phyloP scores from a whole-genome alignment of 2,113 vertebrate species.

The Junco hyemalis region DNA sequence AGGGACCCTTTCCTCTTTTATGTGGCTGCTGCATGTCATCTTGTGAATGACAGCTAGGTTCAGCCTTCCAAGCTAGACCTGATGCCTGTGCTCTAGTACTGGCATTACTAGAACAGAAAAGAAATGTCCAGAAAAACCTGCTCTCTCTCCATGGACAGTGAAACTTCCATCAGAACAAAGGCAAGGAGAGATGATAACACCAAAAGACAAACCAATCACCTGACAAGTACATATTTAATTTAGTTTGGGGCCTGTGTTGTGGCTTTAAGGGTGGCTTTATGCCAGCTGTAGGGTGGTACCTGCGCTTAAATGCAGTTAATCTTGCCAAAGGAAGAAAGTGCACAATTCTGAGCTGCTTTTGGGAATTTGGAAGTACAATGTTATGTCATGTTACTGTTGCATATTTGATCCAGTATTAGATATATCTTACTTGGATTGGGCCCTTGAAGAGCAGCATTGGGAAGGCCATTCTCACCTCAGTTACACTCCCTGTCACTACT shows the following conservation, averaged over 20 bases:
- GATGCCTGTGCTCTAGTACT: not conserved
- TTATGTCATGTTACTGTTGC: not conserved
- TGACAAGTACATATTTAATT: not conserved
- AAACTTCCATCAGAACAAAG: not conserved
- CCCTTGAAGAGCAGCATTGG: not conserved
- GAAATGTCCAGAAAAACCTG: not conserved
- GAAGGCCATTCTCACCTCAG: not conserved
- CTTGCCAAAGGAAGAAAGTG: not conserved
- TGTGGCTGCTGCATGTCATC: not conserved
- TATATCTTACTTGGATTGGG: not conserved
- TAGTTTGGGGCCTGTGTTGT: not conserved
- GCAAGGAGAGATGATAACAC: not conserved
- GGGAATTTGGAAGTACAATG: not conserved
- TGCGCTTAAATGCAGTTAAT: not conserved
- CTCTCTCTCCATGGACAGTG: not conserved
- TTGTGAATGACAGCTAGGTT: not conserved
- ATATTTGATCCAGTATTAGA: not conserved
- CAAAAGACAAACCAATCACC: not conserved
- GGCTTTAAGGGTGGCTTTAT: not conserved
- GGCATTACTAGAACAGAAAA: not conserved
- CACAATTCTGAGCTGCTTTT: not conserved
- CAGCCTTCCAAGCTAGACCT: not conserved
- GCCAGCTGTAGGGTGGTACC: not conserved
- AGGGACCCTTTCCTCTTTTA: not conserved
- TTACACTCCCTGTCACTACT: not conserved